phyloP scores from a whole-genome alignment of 2,888 invertebrate species.

The Phragmatobia fuliginosa region DNA sequence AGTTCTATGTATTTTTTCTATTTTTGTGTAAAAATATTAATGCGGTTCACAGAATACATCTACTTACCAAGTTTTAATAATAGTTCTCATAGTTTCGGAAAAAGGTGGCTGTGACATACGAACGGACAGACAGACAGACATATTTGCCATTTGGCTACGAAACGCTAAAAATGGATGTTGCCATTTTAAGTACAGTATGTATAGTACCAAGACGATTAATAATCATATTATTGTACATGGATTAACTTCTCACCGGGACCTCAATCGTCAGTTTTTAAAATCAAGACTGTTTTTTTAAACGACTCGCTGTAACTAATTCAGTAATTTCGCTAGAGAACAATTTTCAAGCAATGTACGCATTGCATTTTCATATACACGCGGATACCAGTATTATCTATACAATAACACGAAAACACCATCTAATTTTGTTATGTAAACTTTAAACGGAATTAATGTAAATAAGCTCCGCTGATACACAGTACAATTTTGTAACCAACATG shows the following conservation, averaged over 20 bases:
- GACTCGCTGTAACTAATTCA: neutral
- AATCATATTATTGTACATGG: too few species aligned
- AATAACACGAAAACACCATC: neutral
- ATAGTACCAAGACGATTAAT: too few species aligned
- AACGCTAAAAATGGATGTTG: too few species aligned
- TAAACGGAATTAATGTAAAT: conserved; percentile 27
- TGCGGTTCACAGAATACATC: too few species aligned
- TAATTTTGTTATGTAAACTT: conserved; percentile 21
- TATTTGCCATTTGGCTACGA: too few species aligned
- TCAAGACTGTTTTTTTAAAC: neutral
- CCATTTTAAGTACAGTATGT: too few species aligned
- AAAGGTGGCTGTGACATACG: too few species aligned
- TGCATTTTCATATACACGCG: neutral
- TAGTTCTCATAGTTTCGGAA: too few species aligned
- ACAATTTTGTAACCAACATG: conserved; percentile 41
- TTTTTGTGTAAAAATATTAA: too few species aligned
- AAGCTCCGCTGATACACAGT: conserved; percentile 23
- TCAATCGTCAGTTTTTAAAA: neutral
- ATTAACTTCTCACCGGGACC: neutral
- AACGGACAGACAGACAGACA: too few species aligned
- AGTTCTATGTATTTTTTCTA: too few species aligned
- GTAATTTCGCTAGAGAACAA: neutral
- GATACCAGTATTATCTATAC: neutral
- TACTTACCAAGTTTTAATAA: too few species aligned
- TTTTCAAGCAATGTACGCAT: neutral